Base-by-base conservation (phyloP, 2,888 invertebrate species). In the Creontiades dilutus region DNA sequence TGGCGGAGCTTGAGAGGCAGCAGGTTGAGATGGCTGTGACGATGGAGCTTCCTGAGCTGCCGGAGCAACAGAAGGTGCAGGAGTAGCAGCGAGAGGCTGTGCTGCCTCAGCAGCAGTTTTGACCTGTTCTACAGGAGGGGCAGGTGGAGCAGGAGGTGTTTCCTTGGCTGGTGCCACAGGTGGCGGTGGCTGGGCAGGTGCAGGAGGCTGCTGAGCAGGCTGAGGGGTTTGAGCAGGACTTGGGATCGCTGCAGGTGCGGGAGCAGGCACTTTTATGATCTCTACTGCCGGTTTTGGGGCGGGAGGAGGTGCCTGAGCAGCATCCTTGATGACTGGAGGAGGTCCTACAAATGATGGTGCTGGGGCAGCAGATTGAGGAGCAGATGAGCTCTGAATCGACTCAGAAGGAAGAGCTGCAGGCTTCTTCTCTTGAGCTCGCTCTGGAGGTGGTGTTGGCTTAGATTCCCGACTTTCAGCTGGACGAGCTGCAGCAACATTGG, bases 231-330 rank as follows among this genome's bases (percentile, higher is more conserved):
- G 93, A 16, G 90, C 90, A 16, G 91, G 68, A 19, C 27, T 85
- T 14, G 91, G 76, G 7, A 90, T 46, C 0, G 94, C 93, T 3
- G 94, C 93, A 0, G 94, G 93, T 0, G 94, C 93, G 11, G 90
- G 76, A 11, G 89, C 82, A 28, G 89, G 89, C 47, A 87, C n/a
- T 47, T 85, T 76, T 13, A 57, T 37, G 13, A n/a, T 27, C 75
- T n/a, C 78, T 14, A 76, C 55, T 0, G 85, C 81, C 13, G 76
- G 47, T 85, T 68, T 89, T 1, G 78, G 57, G 14, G 76, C 86
- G 9, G 86, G 47, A 75, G 81, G 27, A 5, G 76, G 23, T 61
- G 90, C 82, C 91, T 91, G 90, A 90, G 90, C 91, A 89, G 90
- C 91, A 85, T 91, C 90, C 92, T 92, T 80, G 92, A 92, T 23